Evolutionary conservation across 2,888 invertebrate genomes (phyloP).

Genomic region (Drosophila siamana): DNA sequence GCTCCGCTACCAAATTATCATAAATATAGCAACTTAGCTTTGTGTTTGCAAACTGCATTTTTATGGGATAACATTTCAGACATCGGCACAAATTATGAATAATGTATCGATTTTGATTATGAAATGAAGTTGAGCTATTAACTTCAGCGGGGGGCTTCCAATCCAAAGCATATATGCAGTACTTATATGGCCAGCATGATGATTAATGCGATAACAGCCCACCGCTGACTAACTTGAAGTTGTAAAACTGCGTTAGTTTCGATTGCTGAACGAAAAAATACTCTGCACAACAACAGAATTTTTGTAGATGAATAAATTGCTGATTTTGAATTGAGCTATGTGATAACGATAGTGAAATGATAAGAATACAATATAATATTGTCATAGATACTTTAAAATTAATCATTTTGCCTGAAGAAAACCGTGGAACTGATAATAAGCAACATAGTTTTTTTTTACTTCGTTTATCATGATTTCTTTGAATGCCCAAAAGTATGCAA

Average conservation of each 20-base stretch:
- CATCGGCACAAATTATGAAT: neutral
- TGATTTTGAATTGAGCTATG: no score
- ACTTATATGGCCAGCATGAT: neutral
- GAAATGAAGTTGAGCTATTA: neutral
- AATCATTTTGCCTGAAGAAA: no score
- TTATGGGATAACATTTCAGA: neutral
- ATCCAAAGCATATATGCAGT: neutral
- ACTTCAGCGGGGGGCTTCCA: neutral
- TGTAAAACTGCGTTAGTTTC: neutral
- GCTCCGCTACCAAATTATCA: neutral
- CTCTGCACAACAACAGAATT: neutral
- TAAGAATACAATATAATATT: no score
- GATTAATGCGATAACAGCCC: constrained; percentile 6
- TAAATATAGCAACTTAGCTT: neutral
- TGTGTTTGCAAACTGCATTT: neutral
- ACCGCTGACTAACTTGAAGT: neutral
- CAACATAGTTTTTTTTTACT: no score
- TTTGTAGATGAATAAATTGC: no score
- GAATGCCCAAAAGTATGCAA: constrained; percentile 9
- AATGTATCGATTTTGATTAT: neutral
- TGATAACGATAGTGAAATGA: no score
- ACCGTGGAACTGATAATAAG: no score
- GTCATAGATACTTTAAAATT: no score
- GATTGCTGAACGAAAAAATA: neutral
- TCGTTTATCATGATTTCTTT: no score